Base-by-base conservation (phyloP, 2,113 vertebrate genomes). In the Sorex araneus region DNA sequence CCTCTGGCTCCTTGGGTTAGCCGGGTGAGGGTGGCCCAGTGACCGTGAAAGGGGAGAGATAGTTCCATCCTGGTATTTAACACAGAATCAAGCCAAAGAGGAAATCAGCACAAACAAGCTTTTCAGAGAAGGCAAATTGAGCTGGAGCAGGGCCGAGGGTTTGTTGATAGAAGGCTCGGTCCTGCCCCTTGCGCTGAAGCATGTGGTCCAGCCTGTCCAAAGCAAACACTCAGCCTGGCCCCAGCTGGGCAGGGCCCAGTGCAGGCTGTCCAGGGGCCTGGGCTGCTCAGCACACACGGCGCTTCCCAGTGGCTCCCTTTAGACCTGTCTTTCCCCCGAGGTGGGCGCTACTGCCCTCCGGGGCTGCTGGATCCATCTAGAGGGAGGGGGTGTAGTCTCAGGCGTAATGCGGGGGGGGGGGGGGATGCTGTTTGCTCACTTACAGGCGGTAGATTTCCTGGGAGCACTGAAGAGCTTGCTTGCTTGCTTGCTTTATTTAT, bases 151-250 rank as follows among this genome's bases (percentile, higher is more conserved):
- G 63, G 90, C 94, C 94, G 54, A 0, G 82, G 43, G 15, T 95
- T 77, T 96, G 88, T 89, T 90, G 93, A 94, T 43, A 87, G 71
- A 96, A 90, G 85, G 71, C 79, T 45, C 0, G 45, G 85, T 74
- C 45, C 84, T 79, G 83, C 54, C 69, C 13, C 40, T 45, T 66
- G 79, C 70, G 86, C 90, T 71, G 77, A 80, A 60, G 84, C 67
- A 45, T 0, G 47, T 45, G 10, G 60, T 2, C 73, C 4, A 74
- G 76, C 70, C 77, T n/a, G 82, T 77, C 88, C 90, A 93, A 94
- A 80, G 84, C 84, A 94, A 90, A 89, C 74, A 92, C 50, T 30
- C 57, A 18, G 75, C 75, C 57, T 54, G 16, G 13, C 21, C 73
- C 30, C 45, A 4, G 80, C 71, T 1, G 0, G 11, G 54, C 47